Conservation (phyloP, 2,797 vertebrate species). For the Pangasius djambal region DNA sequence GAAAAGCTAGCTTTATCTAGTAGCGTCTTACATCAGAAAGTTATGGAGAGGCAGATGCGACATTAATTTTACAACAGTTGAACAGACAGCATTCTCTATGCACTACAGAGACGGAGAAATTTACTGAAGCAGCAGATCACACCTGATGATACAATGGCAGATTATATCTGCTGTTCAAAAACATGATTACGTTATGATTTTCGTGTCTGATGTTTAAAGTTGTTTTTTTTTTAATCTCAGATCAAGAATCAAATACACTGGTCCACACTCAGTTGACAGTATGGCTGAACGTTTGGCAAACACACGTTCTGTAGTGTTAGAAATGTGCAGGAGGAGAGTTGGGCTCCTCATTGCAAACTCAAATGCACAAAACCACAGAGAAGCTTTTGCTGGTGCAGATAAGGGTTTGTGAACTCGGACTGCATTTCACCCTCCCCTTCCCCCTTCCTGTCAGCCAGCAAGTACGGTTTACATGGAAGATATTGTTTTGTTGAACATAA, state of each 20-base stretch:
- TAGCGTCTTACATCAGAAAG: background rate
- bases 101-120: background rate
- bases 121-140: background rate
- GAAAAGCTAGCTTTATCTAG: background rate
- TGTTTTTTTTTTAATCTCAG: background rate
- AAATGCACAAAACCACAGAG: slow-evolving; percentile 52
- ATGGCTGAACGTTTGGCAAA: background rate
- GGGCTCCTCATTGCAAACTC: slow-evolving; percentile 9
- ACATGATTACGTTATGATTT: background rate
- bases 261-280: background rate
- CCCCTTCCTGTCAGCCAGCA: slow-evolving; percentile 49
- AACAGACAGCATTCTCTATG: background rate
- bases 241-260: background rate
- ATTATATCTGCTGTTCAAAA: background rate
- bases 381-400: slow-evolving; percentile 52
- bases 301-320: background rate
- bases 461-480: slow-evolving; percentile 30
- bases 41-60: background rate
- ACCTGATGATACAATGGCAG: background rate
- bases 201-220: background rate
- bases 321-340: slow-evolving; percentile 6
- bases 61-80: background rate
- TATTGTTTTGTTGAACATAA: slow-evolving; percentile 45
- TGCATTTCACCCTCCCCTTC: slow-evolving; percentile 40
- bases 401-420: slow-evolving; percentile 51